Evolutionary conservation across 2,113 vertebrate genomes (phyloP), one percentile per base, ranked within the genome.

Genomic region (Platanista minor): DNA sequence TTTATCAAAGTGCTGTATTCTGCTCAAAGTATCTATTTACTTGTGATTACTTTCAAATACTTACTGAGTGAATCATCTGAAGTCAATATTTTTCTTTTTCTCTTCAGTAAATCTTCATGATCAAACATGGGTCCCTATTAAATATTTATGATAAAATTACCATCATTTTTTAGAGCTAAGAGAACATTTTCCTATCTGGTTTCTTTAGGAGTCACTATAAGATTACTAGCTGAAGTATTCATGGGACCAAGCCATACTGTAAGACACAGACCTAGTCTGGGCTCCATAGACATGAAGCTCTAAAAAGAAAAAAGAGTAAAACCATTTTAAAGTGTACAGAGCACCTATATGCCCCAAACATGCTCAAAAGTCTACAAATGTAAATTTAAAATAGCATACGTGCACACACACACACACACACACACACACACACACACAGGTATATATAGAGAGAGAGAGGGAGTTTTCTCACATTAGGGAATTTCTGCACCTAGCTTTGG

Each of bases 61-160:
- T 98, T 98, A 99, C 99, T 98, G 52, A 43, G 9, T 3, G 91
- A 94, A 90, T 99, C 98, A 95, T 98, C 98, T 78, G 98, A 98
- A 95, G 94, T 96, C 14, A 98, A 11, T 31, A 98, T 83, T 97
- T 98, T 99, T 97, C 96, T 98, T 97, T 96, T 98, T 87, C 90
- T 86, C 86, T 96, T 98, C 67, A 96, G 64, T 90, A 98, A 89
- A 20, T 98, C 97, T 75, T 98, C 98, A 87, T 98, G 98, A 96
- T 98, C 98, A 39, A 97, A 98, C 77, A 98, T 90, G 87, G 98
- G 97, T 49, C 98, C 98, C 99, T 99, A 91, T 97, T 71, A 67
- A 91, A 92, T 23, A 80, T 82, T 33, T 59, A 86, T 66, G 57
- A 43, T 82, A 71, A 96, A 96, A 59, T 77, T 49, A 29, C 8